These are phyloP conservation scores for Panopea generosa DNA, from an alignment of 2,888 invertebrate genomes.

Conservation along the genomic window DNA sequence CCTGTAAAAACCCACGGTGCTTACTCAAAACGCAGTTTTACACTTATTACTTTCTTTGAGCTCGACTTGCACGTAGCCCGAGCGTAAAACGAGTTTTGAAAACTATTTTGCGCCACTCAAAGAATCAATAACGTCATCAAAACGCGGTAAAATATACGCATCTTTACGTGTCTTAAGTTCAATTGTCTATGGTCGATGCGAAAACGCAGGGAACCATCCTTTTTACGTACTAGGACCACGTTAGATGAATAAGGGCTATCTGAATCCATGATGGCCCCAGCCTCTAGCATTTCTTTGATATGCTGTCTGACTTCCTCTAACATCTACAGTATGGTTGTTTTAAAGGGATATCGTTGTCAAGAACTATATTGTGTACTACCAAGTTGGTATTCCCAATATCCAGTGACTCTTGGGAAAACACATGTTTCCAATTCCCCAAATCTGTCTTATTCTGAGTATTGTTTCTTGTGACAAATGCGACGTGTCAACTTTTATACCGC, in stretches of 20 bases:
- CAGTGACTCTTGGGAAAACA: slow-evolving; percentile 20
- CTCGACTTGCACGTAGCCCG: slow-evolving; percentile 20
- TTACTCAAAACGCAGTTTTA: slow-evolving; percentile 68
- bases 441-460: background rate
- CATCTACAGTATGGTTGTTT: slow-evolving; percentile 26
- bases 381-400: slow-evolving; percentile 26
- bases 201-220: slow-evolving; percentile 35
- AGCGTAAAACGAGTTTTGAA: slow-evolving; percentile 24
- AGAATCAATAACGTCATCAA: slow-evolving; percentile 29
- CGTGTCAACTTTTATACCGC: background rate
- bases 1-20: slow-evolving; percentile 60
- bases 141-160: slow-evolving; percentile 25
- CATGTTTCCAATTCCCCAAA: slow-evolving; percentile 17
- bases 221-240: slow-evolving; percentile 36
- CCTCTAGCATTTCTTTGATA: slow-evolving; percentile 20
- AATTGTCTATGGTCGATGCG: slow-evolving; percentile 35
- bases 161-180: slow-evolving; percentile 33
- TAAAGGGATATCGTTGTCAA: slow-evolving; percentile 24
- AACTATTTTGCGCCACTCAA: slow-evolving; percentile 21
- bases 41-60: slow-evolving; percentile 56
- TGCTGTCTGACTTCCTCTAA: slow-evolving; percentile 25
- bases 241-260: slow-evolving; percentile 22
- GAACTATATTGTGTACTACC: slow-evolving; percentile 33
- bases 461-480: background rate
- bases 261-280: slow-evolving; percentile 26